Conservation (phyloP, 2,113 vertebrate genomes). For the Sorex araneus region DNA sequence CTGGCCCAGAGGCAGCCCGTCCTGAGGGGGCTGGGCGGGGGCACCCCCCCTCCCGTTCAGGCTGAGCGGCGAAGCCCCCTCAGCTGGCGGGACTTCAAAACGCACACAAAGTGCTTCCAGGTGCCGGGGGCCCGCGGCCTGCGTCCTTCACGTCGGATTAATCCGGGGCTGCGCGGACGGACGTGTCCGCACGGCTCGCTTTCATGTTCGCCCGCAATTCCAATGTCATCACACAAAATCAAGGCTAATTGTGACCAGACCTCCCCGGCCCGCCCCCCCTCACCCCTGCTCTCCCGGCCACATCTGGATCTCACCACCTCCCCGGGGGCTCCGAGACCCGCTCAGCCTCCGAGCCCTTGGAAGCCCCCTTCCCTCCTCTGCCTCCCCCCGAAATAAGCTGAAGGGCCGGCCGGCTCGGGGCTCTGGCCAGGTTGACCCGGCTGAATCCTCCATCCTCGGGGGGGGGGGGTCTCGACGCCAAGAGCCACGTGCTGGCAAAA, state of each 20-base stretch:
- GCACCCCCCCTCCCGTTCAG: no score
- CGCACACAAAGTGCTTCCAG: slow-evolving; percentile 89
- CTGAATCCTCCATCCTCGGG: background rate
- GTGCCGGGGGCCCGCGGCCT: slow-evolving; percentile 81
- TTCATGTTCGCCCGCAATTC: slow-evolving; percentile 91
- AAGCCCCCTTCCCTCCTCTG: slow-evolving; percentile 16
- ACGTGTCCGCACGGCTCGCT: slow-evolving; percentile 88
- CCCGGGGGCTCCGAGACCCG: slow-evolving; percentile 74
- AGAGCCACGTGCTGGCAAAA: fast-evolving
- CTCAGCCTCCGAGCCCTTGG: slow-evolving; percentile 32
- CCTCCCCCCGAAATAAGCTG: background rate
- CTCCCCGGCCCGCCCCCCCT: slow-evolving; percentile 73
- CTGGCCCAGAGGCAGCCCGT: slow-evolving; percentile 21
- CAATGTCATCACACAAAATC: slow-evolving; percentile 92
- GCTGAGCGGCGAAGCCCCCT: slow-evolving; percentile 36
- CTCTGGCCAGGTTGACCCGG: background rate
- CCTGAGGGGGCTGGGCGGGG: background rate
- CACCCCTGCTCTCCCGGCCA: slow-evolving; percentile 84
- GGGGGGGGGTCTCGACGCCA: fast-evolving
- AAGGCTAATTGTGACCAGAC: slow-evolving; percentile 96
- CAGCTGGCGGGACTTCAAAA: slow-evolving; percentile 87
- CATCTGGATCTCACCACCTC: slow-evolving; percentile 95
- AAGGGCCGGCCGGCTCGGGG: background rate
- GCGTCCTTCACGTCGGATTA: slow-evolving; percentile 88
- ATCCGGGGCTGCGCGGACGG: slow-evolving; percentile 75